Percentiles rank a stretch among this genome's conserved stretches.
Conservation (phyloP, 2,797 vertebrate genomes). For the Poeciliopsis gracilis region DNA sequence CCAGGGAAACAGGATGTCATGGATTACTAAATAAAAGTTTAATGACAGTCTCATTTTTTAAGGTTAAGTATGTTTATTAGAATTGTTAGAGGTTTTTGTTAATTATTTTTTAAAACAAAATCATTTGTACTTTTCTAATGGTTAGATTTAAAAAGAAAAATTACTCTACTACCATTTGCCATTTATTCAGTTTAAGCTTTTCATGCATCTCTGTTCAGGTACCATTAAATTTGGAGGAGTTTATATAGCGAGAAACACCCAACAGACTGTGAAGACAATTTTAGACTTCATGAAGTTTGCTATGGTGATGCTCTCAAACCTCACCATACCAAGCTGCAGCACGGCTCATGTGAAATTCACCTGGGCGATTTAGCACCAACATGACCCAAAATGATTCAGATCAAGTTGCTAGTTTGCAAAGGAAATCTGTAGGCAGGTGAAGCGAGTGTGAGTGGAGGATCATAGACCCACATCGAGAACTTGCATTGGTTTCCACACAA, state of each 20-base stretch:
- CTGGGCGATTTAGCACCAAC: neutral
- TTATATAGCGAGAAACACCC: neutral
- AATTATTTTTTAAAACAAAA: neutral
- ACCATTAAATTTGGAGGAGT: neutral
- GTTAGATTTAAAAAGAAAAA: neutral
- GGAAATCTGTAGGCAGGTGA: neutral
- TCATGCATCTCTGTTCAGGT: neutral
- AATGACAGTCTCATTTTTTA: neutral
- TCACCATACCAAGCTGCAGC: neutral
- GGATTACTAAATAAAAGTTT: neutral
- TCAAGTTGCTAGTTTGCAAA: neutral
- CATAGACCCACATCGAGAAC: neutral
- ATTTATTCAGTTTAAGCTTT: neutral
- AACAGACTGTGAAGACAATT: neutral
- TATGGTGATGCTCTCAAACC: neutral
- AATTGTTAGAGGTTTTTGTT: neutral
- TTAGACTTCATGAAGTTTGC: neutral
- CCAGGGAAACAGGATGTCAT: neutral
- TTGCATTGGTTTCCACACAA: neutral
- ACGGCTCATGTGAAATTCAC: neutral
- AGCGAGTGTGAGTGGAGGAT: neutral
- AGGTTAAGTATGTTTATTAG: neutral
- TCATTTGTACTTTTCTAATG: neutral
- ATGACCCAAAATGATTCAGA: neutral
- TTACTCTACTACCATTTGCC: neutral